These are phyloP conservation scores for Halichoeres trimaculatus DNA, from an alignment of 2,113 vertebrate species.

Conservation along the genomic window DNA sequence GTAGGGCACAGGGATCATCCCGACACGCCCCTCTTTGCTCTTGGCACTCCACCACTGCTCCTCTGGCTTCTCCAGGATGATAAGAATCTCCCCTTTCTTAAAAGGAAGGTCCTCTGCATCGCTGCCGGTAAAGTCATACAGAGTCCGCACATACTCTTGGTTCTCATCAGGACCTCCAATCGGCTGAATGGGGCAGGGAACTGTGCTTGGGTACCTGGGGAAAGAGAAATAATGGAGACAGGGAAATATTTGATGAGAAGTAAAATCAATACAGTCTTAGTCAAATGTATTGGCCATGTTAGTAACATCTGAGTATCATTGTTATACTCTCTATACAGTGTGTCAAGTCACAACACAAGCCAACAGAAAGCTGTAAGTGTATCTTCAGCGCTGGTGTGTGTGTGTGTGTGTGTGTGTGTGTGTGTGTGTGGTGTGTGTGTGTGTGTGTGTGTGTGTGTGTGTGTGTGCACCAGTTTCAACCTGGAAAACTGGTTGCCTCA, in stretches of 20 bases:
- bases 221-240: conserved; percentile 12
- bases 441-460: neutral
- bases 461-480: neutral
- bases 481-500: neutral
- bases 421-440: neutral
- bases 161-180: conserved; percentile 88
- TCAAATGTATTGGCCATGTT: no score
- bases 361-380: neutral
- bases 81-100: conserved; percentile 95
- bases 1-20: conserved; percentile 98
- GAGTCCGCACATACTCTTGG: conserved; percentile 95
- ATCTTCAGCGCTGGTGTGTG: neutral
- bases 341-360: no score
- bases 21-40: conserved; percentile 93
- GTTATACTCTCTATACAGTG: neutral
- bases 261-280: neutral
- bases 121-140: conserved; percentile 96
- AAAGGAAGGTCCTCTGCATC: conserved; percentile 98
- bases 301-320: neutral
- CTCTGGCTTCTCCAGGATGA: conserved; percentile 97
- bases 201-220: conserved; percentile 88
- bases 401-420: neutral
- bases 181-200: conserved; percentile 83
- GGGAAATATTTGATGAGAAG: neutral
- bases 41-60: conserved; percentile 99